Evolutionary conservation across 2,113 vertebrate genomes (phyloP).

Genomic region (Isichthys henryi): DNA sequence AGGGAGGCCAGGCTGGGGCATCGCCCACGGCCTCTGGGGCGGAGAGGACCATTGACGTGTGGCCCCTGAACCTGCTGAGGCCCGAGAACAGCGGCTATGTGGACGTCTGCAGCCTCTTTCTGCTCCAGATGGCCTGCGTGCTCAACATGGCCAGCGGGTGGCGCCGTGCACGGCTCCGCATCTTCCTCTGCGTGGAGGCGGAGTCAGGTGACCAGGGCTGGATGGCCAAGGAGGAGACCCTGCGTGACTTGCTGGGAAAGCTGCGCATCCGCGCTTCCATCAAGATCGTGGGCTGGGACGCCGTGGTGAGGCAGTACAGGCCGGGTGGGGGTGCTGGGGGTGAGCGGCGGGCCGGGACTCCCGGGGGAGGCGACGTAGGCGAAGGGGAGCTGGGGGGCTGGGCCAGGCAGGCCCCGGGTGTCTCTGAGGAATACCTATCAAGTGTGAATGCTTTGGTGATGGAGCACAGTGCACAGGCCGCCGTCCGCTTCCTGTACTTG

Average conservation of each 20-base stretch:
- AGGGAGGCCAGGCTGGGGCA: slow-evolving; percentile 24
- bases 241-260: slow-evolving; percentile 66
- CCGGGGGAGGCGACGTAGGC: slow-evolving; percentile 16
- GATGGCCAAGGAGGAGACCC: slow-evolving; percentile 44
- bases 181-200: slow-evolving; percentile 76
- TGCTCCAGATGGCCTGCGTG: slow-evolving; percentile 87
- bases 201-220: slow-evolving; percentile 68
- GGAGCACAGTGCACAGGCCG: slow-evolving; percentile 41
- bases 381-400: slow-evolving; percentile 18
- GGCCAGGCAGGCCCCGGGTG: slow-evolving; percentile 20
- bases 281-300: slow-evolving; percentile 76
- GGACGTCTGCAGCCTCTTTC: slow-evolving; percentile 81
- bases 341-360: background rate
- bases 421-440: slow-evolving; percentile 39
- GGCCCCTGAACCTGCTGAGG: slow-evolving; percentile 79
- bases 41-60: slow-evolving; percentile 68
- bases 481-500: slow-evolving; percentile 72
- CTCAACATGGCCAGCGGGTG: slow-evolving; percentile 83
- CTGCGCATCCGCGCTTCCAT: slow-evolving; percentile 78
- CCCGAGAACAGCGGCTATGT: slow-evolving; percentile 62
- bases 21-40: slow-evolving; percentile 28
- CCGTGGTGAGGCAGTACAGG: slow-evolving; percentile 52
- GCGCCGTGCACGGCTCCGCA: slow-evolving; percentile 71
- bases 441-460: slow-evolving; percentile 50
- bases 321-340: slow-evolving; percentile 9